Percentiles rank a stretch among this genome's conserved stretches.
phyloP scores from a whole-genome alignment of 2,113 vertebrate species.

The Eulacestoma nigropectus region DNA sequence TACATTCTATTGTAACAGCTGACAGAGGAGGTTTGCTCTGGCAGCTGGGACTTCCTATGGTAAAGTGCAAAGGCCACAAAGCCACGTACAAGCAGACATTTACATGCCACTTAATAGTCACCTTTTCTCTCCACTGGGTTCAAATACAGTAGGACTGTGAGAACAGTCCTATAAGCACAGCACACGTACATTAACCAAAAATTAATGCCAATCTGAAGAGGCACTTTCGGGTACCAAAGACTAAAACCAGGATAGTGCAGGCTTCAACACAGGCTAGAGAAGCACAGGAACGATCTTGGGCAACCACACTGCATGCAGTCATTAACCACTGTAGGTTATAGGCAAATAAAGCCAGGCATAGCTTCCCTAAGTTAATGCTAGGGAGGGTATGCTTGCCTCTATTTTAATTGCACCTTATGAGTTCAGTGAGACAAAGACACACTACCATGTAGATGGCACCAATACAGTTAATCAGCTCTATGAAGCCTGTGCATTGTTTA shows the following conservation, averaged over 20 bases:
- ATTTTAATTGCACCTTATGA: not conserved
- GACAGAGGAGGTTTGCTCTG: not conserved
- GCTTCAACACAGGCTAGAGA: not conserved
- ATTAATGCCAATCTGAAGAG: not conserved
- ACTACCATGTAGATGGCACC: not conserved
- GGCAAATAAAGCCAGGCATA: not conserved
- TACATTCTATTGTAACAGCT: not conserved
- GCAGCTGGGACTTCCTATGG: not conserved
- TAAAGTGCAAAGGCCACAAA: not conserved
- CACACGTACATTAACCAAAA: not conserved
- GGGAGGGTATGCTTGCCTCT: not conserved
- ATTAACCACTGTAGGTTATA: not conserved
- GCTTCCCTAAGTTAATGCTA: not conserved
- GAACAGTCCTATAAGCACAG: not conserved
- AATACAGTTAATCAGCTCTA: slow-evolving; percentile 3
- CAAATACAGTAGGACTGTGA: not conserved
- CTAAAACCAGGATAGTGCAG: not conserved
- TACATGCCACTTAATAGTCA: not conserved
- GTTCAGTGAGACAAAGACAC: not conserved
- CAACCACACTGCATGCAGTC: not conserved
- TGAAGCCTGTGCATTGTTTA: not conserved
- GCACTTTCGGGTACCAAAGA: not conserved
- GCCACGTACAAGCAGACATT: not conserved
- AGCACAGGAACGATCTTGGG: not conserved
- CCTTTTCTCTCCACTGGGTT: not conserved